Evolutionary conservation across 2,113 vertebrate genomes (phyloP).

Genomic region (Cinclus cinclus): DNA sequence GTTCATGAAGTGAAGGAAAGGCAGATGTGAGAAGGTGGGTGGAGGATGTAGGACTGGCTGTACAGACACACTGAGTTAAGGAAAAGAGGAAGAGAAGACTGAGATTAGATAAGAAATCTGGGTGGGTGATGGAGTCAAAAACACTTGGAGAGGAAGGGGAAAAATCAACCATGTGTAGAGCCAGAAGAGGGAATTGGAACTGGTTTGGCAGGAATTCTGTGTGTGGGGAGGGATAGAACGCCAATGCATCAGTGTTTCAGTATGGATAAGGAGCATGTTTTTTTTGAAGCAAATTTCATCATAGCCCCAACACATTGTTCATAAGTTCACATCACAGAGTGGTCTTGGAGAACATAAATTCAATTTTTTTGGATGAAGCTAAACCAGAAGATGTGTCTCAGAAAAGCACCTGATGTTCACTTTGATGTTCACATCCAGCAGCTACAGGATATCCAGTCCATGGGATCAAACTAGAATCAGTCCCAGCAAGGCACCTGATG

Average conservation of each 20-base stretch:
- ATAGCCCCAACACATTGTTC: neutral
- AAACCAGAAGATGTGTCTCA: neutral
- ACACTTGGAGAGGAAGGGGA: neutral
- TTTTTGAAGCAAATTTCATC: neutral
- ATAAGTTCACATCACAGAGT: neutral
- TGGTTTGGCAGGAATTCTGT: neutral
- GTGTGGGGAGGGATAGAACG: neutral
- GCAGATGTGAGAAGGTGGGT: neutral
- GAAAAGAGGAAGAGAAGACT: neutral
- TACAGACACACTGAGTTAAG: neutral
- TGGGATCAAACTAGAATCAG: neutral
- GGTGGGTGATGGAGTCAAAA: neutral
- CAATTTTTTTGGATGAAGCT: neutral
- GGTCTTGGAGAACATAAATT: neutral
- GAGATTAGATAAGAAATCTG: conserved; percentile 21
- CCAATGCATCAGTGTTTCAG: neutral
- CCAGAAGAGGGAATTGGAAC: neutral
- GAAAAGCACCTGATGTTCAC: neutral
- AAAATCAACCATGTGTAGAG: neutral
- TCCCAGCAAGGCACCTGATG: neutral
- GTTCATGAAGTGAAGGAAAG: neutral
- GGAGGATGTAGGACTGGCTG: neutral
- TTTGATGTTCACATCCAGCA: neutral
- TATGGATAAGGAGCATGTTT: neutral
- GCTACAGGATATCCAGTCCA: neutral